phyloP scores from a whole-genome alignment of 2,113 vertebrate genomes.

The Oryzias curvinotus region DNA sequence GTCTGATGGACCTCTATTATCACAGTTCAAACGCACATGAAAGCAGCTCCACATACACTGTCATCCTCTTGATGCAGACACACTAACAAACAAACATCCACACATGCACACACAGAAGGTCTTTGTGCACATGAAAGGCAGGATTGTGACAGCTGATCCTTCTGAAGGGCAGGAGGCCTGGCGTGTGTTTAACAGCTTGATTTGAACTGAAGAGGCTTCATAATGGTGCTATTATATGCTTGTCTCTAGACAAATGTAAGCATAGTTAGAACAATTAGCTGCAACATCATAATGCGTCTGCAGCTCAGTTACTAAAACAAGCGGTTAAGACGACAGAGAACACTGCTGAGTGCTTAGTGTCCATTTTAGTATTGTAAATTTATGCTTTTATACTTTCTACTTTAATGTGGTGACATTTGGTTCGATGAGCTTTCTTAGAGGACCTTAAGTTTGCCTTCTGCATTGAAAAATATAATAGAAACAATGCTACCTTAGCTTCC shows the following conservation, averaged over 20 bases:
- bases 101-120: background rate
- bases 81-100: background rate
- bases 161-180: constrained; percentile 41
- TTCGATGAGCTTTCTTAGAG: too few relatives aligned
- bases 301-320: background rate
- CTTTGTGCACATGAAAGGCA: constrained; percentile 39
- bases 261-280: constrained; percentile 12
- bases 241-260: constrained; percentile 31
- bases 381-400: too few relatives aligned
- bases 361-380: background rate
- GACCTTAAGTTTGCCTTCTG: too few relatives aligned
- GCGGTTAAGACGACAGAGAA: background rate
- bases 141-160: constrained; percentile 40
- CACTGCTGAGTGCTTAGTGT: background rate
- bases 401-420: too few relatives aligned
- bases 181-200: constrained; percentile 45
- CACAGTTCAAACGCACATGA: constrained; percentile 43
- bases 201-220: constrained; percentile 48
- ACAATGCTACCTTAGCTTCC: too few relatives aligned
- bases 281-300: background rate
- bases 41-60: constrained; percentile 8
- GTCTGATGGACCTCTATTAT: constrained; percentile 61
- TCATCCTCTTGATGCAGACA: background rate
- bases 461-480: too few relatives aligned
- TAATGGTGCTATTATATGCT: constrained; percentile 37